Evolutionary conservation across 1,140 invertebrate genomes (phyloP), one percentile per base, ranked within the genome.

Genomic region (Platyscapa corneri): DNA sequence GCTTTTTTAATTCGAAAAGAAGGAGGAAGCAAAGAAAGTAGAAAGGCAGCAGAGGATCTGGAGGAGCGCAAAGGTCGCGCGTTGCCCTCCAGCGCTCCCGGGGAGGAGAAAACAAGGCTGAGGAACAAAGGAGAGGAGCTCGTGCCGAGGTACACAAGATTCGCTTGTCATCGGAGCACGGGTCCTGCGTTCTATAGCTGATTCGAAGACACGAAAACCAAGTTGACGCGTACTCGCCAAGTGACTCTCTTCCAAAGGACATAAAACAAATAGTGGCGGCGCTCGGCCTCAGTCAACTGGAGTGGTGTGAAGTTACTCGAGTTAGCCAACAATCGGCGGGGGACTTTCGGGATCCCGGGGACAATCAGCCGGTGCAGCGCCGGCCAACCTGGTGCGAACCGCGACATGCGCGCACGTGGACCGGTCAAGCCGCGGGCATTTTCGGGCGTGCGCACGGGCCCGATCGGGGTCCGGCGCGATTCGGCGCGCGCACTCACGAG

Each of bases 361-460:
- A 60, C 20, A 5, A 27, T 5, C 3, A 27, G 23, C 3, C 56
- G 10, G 56, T 3, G 56, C 3, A 3, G 37, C 7, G 37, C 34
- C 53, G 34, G 39, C n/a, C 53, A 30, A 10, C 46, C 8, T 56
- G 34, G 78, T 10, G 56, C 46, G 18, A 42, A 67, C n/a, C 34
- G 27, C 42, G 60, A 70, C 23, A 82, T 82, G 80, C 64, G 80
- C 60, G 37, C 78, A 80, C 78, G 78, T 80, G 78, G 78, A 37
- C 65, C 42, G 42, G 2, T 5, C 37, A 12, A 67, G 78, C 23
- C 56, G 56, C 56, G 20, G 32, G 60, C 23, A 64, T 39, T 80
- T 80, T 80, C 60, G 78, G 76, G 46, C 49, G 10, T 18, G 49
- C 10, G 49, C 10, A 10, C 18, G 49, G 49, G 49, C 18, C 49